Conservation (phyloP, 2,113 vertebrate species). For the Laticauda colubrina region DNA sequence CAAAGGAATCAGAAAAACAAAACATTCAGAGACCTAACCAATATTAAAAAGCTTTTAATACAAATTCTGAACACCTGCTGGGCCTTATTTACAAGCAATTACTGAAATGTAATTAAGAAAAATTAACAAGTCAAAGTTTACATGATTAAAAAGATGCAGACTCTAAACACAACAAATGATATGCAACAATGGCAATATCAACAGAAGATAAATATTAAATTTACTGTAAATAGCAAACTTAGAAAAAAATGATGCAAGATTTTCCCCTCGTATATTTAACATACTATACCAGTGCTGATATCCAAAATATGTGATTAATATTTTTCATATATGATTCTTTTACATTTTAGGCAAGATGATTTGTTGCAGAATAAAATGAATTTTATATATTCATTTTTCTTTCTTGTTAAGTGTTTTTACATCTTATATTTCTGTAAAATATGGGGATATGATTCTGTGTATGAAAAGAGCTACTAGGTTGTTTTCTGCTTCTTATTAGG, state of each 20-base stretch:
- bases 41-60: neutral
- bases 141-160: neutral
- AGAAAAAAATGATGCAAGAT: neutral
- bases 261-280: neutral
- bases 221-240: neutral
- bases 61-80: neutral
- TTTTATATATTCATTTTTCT: neutral
- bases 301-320: neutral
- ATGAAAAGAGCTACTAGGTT: neutral
- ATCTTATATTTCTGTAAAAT: neutral
- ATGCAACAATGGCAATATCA: neutral
- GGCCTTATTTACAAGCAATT: neutral
- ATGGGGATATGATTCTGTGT: neutral
- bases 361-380: neutral
- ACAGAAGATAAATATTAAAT: neutral
- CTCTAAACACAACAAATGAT: neutral
- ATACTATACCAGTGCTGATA: neutral
- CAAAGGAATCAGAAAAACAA: neutral
- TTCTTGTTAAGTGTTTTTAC: neutral
- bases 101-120: neutral
- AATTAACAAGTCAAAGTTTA: neutral
- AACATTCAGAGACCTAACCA: neutral
- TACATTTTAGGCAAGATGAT: neutral
- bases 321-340: neutral
- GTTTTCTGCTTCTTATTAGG: neutral